Percentiles rank a stretch among this genome's conserved stretches.
These are phyloP conservation scores for Ditula angustiorana DNA, from an alignment of 2,888 invertebrate genomes.

Conservation along the genomic window DNA sequence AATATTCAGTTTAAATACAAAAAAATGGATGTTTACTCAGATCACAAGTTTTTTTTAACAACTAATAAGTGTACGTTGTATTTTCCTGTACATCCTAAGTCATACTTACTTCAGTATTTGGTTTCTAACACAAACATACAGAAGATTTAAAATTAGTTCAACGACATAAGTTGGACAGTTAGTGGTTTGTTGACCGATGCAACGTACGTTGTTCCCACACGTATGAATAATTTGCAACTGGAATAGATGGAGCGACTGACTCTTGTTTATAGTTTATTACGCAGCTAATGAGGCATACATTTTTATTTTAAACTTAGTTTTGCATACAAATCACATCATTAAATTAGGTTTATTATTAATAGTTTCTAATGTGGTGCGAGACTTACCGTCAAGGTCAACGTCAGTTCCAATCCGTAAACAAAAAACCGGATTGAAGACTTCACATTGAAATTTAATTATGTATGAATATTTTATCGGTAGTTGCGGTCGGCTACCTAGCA, in stretches of 20 bases:
- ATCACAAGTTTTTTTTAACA: background rate
- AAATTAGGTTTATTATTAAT: constrained; percentile 29
- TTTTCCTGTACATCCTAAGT: too few species aligned
- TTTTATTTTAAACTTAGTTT: constrained; percentile 12
- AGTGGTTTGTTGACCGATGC: constrained; percentile 9
- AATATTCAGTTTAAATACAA: background rate
- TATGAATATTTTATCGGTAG: constrained; percentile 63
- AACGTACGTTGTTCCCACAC: constrained; percentile 2
- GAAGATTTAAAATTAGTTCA: constrained; percentile 1
- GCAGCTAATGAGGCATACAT: constrained; percentile 12
- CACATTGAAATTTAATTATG: constrained; percentile 66
- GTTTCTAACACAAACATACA: too few species aligned
- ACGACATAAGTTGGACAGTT: background rate
- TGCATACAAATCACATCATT: constrained; percentile 25
- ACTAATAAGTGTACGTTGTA: too few species aligned
- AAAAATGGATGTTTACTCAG: background rate
- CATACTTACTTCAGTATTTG: too few species aligned
- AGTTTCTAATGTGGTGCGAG: constrained; percentile 43
- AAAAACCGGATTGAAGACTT: constrained; percentile 72
- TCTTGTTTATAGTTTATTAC: constrained; percentile 11
- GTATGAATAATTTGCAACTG: constrained; percentile 12
- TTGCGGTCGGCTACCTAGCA: constrained; percentile 47
- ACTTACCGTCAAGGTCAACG: constrained; percentile 75
- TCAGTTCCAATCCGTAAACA: constrained; percentile 71
- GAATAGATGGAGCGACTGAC: constrained; percentile 2